phyloP scores from a whole-genome alignment of 2,888 invertebrate genomes.

The Phyto melanocephala region DNA sequence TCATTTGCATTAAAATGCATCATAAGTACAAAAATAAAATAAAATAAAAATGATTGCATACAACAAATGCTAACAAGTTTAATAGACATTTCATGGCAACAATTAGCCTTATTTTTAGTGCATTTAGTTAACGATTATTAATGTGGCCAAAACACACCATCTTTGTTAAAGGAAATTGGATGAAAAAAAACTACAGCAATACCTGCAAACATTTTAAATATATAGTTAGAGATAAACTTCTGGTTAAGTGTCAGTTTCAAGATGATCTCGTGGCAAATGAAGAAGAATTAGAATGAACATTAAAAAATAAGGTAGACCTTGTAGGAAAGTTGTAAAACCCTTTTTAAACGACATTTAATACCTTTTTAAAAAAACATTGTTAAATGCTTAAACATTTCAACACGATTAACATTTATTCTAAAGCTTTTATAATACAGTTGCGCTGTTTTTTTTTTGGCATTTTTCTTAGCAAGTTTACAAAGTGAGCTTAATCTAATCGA shows the following conservation, averaged over 20 bases:
- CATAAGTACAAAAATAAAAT: background rate
- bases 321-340: slow-evolving; percentile 20
- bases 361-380: slow-evolving; percentile 43
- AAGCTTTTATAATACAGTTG: background rate
- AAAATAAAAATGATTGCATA: background rate
- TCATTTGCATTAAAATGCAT: slow-evolving; percentile 13
- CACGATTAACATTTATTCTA: slow-evolving; percentile 62
- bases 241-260: background rate
- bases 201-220: background rate
- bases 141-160: slow-evolving; percentile 61
- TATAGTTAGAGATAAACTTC: background rate
- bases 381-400: slow-evolving; percentile 64
- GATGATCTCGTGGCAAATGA: slow-evolving; percentile 24
- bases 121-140: slow-evolving; percentile 65
- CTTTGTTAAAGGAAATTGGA: background rate
- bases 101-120: slow-evolving; percentile 64
- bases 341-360: slow-evolving; percentile 62
- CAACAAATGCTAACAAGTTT: slow-evolving; percentile 43
- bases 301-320: too few relatives aligned
- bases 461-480: slow-evolving; percentile 24
- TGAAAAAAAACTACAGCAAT: background rate
- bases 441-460: background rate
- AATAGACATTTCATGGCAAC: slow-evolving; percentile 65
- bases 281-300: slow-evolving; percentile 17
- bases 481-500: slow-evolving; percentile 61